Conservation (phyloP, 2,797 vertebrate species). For the Cirrhinus mrigala region DNA sequence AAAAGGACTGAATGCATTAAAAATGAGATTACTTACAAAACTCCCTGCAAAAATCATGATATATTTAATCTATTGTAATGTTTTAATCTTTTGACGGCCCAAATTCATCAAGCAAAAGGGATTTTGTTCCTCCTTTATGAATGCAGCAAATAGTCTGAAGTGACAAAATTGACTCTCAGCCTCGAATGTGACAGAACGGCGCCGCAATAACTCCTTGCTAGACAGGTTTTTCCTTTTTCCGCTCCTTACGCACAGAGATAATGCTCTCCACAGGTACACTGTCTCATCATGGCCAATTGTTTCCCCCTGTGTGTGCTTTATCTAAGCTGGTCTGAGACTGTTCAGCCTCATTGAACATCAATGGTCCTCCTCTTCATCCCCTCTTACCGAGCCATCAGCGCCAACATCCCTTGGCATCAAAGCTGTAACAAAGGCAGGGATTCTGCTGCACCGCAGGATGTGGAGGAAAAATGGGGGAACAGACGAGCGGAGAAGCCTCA, state of each 20-base stretch:
- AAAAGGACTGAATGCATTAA: neutral
- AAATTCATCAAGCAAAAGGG: neutral
- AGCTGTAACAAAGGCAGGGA: slow-evolving; percentile 50
- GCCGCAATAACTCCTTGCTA: slow-evolving; percentile 48
- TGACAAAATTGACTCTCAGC: slow-evolving; percentile 37
- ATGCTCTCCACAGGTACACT: slow-evolving; percentile 58
- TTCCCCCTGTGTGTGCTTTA: slow-evolving; percentile 60
- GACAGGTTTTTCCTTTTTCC: slow-evolving; percentile 51
- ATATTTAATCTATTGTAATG: slow-evolving; percentile 3
- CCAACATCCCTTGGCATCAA: slow-evolving; percentile 47
- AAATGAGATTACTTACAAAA: neutral
- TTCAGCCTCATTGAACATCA: slow-evolving; percentile 68
- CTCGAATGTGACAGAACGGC: slow-evolving; percentile 50
- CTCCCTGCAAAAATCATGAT: neutral
- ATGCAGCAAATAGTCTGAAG: slow-evolving; percentile 17
- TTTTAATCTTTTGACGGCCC: neutral
- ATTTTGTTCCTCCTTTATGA: slow-evolving; percentile 16
- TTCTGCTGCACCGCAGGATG: slow-evolving; percentile 28
- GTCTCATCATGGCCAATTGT: slow-evolving; percentile 63
- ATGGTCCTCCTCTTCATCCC: slow-evolving; percentile 57
- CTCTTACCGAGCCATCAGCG: slow-evolving; percentile 52
- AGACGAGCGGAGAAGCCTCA: neutral
- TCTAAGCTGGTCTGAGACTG: slow-evolving; percentile 63
- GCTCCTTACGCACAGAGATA: slow-evolving; percentile 53
- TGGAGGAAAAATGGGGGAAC: slow-evolving; percentile 17